phyloP scores from a whole-genome alignment of 2,888 invertebrate species.

The Cephus runcator region DNA sequence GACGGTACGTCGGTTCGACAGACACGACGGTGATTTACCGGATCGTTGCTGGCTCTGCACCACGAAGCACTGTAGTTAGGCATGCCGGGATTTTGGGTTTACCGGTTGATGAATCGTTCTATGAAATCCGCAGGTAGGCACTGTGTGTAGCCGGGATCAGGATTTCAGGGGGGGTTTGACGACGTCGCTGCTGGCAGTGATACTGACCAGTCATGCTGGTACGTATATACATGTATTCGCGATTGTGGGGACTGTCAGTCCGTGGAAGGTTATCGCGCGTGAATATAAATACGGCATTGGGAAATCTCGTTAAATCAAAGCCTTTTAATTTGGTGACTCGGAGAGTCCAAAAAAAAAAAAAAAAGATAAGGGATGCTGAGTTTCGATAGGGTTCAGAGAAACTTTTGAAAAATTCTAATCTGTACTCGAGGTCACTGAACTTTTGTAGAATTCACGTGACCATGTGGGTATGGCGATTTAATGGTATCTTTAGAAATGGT shows the following conservation, averaged over 20 bases:
- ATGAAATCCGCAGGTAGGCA: constrained; percentile 19
- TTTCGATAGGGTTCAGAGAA: background rate
- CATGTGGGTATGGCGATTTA: background rate
- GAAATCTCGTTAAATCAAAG: background rate
- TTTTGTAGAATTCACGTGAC: background rate
- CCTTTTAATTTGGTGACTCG: background rate
- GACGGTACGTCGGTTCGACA: constrained; percentile 12
- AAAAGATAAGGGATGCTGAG: too few relatives aligned
- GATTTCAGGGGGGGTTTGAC: background rate
- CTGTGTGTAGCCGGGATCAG: background rate
- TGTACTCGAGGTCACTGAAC: background rate
- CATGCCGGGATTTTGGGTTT: constrained; percentile 29
- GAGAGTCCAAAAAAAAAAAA: too few relatives aligned
- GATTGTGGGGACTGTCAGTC: background rate
- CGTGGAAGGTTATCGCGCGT: background rate
- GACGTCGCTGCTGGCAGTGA: background rate
- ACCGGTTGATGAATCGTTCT: constrained; percentile 33
- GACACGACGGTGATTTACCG: constrained; percentile 10
- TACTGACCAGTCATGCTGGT: background rate
- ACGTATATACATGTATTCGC: background rate
- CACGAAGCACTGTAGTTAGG: constrained; percentile 16
- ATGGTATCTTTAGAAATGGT: background rate
- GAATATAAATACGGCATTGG: constrained; percentile 3
- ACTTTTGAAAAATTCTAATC: background rate
- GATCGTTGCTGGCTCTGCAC: background rate